Conservation (phyloP, 2,797 vertebrate species). For the Chloroceryle inda region DNA sequence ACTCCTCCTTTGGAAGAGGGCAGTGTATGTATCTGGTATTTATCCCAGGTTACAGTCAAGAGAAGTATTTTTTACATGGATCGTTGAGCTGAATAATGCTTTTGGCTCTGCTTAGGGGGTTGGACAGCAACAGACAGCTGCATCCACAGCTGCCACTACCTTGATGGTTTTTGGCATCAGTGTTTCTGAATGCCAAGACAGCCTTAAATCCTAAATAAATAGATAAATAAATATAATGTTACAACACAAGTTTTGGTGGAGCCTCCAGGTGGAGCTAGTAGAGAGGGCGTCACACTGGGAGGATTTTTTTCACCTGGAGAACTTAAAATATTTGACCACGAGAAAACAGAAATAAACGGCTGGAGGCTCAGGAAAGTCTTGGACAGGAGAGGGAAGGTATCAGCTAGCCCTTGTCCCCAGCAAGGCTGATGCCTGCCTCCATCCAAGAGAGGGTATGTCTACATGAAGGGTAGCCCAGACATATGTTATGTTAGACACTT, state of each 20-base stretch:
- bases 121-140: background rate
- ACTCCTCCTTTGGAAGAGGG: background rate
- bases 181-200: background rate
- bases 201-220: background rate
- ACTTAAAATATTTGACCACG: background rate
- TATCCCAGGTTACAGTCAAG: background rate
- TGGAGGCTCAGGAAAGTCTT: background rate
- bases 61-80: background rate
- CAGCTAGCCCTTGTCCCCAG: rapidly evolving
- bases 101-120: background rate
- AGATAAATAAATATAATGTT: background rate
- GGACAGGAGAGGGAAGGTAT: background rate
- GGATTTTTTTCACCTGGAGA: background rate
- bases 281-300: background rate
- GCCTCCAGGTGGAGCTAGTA: constrained; percentile 59
- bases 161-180: background rate
- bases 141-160: background rate
- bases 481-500: background rate
- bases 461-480: background rate
- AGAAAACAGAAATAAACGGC: background rate
- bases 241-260: background rate
- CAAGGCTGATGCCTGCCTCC: background rate
- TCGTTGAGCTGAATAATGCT: background rate
- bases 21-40: background rate
- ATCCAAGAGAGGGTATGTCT: rapidly evolving